These are phyloP conservation scores for Brachionus plicatilis DNA, from an alignment of 1,140 invertebrate species.

Conservation along the genomic window DNA sequence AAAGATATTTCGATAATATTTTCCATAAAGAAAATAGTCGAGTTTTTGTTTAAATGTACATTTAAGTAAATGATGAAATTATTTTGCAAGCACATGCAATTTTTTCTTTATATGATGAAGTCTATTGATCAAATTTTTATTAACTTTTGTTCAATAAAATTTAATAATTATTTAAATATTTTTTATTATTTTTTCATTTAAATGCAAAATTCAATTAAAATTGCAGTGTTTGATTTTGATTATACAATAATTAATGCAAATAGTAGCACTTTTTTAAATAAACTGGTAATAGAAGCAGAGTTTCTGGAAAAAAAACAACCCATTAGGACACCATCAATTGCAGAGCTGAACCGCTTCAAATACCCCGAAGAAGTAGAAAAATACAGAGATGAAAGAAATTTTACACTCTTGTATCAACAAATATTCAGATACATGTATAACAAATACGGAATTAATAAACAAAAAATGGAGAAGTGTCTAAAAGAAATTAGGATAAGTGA, in stretches of 20 bases:
- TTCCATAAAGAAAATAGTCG: neutral
- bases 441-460: neutral
- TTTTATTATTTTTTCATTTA: neutral
- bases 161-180: neutral
- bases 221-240: slow-evolving; percentile 21
- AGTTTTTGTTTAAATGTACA: neutral
- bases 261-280: slow-evolving; percentile 3
- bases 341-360: neutral
- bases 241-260: slow-evolving; percentile 27
- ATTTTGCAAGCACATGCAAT: neutral
- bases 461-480: neutral
- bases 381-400: neutral
- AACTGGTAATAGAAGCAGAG: slow-evolving; percentile 12
- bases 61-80: neutral
- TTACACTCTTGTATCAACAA: neutral
- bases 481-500: neutral
- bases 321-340: neutral
- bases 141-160: neutral
- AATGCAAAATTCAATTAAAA: neutral
- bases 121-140: neutral
- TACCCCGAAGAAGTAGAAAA: neutral
- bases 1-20: neutral
- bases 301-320: neutral
- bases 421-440: neutral
- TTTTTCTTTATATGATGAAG: neutral